Evolutionary conservation across 2,888 invertebrate species (phyloP).

Genomic region (Ophion ellenae): DNA sequence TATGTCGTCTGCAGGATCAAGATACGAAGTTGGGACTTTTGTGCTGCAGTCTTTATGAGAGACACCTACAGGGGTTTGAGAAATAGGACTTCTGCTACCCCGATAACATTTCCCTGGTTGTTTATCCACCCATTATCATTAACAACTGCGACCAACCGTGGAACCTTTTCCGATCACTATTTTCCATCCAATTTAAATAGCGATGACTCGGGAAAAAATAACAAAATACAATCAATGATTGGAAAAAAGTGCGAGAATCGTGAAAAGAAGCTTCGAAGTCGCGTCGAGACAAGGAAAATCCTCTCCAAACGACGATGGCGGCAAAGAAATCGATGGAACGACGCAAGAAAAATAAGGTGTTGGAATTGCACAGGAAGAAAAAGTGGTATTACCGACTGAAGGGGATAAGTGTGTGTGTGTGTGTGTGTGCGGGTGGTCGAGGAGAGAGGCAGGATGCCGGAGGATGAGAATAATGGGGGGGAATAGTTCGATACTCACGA

Average conservation of each 20-base stretch:
- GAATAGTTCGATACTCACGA: slow-evolving; percentile 88
- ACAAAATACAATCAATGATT: not conserved
- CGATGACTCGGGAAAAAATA: not conserved
- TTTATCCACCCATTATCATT: too few species aligned
- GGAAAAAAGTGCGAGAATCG: not conserved
- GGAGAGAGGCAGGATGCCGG: not conserved
- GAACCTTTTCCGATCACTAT: too few species aligned
- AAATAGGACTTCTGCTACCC: too few species aligned
- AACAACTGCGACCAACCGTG: too few species aligned
- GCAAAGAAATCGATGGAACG: not conserved
- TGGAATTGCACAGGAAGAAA: not conserved
- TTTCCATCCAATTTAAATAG: too few species aligned
- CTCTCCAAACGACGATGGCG: not conserved
- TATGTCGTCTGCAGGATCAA: too few species aligned
- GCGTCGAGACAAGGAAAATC: not conserved
- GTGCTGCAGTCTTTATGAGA: too few species aligned
- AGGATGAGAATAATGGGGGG: not conserved
- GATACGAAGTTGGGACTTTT: too few species aligned
- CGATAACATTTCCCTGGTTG: too few species aligned
- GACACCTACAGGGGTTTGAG: too few species aligned
- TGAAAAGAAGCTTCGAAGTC: not conserved
- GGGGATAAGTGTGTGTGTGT: not conserved
- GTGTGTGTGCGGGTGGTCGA: not conserved
- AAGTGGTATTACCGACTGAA: not conserved
- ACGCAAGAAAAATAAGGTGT: not conserved